phyloP scores from a whole-genome alignment of 2,888 invertebrate genomes.

The Eupithecia subfuscata region DNA sequence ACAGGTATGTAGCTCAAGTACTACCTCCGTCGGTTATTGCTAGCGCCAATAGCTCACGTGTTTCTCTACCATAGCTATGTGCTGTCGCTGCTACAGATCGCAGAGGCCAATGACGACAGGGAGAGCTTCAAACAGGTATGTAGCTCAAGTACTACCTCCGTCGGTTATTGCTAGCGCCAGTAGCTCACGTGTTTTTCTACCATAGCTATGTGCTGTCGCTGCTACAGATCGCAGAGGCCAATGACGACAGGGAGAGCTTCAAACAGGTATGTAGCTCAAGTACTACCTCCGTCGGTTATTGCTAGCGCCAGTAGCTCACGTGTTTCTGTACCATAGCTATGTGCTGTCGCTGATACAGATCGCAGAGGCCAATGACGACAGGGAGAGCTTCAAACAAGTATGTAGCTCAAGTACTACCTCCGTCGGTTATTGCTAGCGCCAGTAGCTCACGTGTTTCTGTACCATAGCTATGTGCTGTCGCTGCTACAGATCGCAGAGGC shows the following conservation, averaged over 20 bases:
- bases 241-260: slow-evolving; percentile 95
- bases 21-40: slow-evolving; percentile 95
- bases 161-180: slow-evolving; percentile 93
- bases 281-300: slow-evolving; percentile 97
- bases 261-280: slow-evolving; percentile 90
- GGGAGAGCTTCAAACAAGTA: slow-evolving; percentile 94
- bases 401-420: too few species aligned
- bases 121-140: slow-evolving; percentile 94
- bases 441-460: slow-evolving; percentile 96
- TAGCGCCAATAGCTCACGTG: slow-evolving; percentile 96
- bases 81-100: slow-evolving; percentile 91
- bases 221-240: slow-evolving; percentile 90
- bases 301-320: slow-evolving; percentile 95
- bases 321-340: slow-evolving; percentile 96
- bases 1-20: slow-evolving; percentile 91
- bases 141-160: slow-evolving; percentile 95
- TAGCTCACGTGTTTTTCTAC: slow-evolving; percentile 97
- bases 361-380: slow-evolving; percentile 92
- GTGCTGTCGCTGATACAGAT: slow-evolving; percentile 92
- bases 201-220: slow-evolving; percentile 95
- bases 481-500: slow-evolving; percentile 91
- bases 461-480: slow-evolving; percentile 95
- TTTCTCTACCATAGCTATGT: slow-evolving; percentile 97
- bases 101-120: slow-evolving; percentile 92
- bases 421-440: slow-evolving; percentile 94